Evolutionary conservation across 2,888 invertebrate species (phyloP).

Genomic region (Acleris sparsana): DNA sequence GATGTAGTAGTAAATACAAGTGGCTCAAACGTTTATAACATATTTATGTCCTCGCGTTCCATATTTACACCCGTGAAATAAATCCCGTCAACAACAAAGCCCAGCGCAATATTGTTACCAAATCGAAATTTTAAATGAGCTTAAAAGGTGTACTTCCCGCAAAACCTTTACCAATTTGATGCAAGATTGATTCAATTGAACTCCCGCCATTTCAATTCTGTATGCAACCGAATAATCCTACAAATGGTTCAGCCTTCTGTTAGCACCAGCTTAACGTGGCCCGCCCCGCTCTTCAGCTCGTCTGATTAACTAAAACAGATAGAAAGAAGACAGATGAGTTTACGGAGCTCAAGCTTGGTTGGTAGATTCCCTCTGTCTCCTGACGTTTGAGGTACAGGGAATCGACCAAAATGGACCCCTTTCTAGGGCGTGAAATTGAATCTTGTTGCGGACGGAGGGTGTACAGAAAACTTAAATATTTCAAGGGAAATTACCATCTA

Average conservation of each 20-base stretch:
- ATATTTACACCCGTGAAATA: conserved; percentile 9
- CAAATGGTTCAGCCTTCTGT: conserved; percentile 61
- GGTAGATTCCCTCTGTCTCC: conserved; percentile 68
- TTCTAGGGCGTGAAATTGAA: conserved; percentile 82
- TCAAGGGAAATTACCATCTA: conserved; percentile 76
- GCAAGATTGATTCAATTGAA: conserved; percentile 79
- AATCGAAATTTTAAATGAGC: conserved; percentile 55
- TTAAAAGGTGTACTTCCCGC: conserved; percentile 45
- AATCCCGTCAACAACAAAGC: conserved; percentile 16
- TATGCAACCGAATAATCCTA: conserved; percentile 76
- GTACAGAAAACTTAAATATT: conserved; percentile 81
- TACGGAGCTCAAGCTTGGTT: conserved; percentile 57
- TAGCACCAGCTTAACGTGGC: conserved; percentile 58
- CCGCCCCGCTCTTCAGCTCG: conserved; percentile 49
- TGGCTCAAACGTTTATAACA: too few relatives aligned
- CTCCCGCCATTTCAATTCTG: conserved; percentile 67
- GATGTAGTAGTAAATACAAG: too few relatives aligned
- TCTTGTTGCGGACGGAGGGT: conserved; percentile 80
- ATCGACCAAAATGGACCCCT: conserved; percentile 73
- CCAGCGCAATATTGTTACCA: conserved; percentile 42
- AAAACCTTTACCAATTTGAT: conserved; percentile 71
- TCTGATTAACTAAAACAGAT: conserved; percentile 42
- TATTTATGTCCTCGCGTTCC: background rate
- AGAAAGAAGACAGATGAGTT: conserved; percentile 52
- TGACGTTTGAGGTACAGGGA: conserved; percentile 75